A percentile compares a stretch with the other conserved stretches of the same genome.
These are phyloP conservation scores for Eumeta japonica DNA, from an alignment of 1,140 invertebrate species.

Conservation along the genomic window DNA sequence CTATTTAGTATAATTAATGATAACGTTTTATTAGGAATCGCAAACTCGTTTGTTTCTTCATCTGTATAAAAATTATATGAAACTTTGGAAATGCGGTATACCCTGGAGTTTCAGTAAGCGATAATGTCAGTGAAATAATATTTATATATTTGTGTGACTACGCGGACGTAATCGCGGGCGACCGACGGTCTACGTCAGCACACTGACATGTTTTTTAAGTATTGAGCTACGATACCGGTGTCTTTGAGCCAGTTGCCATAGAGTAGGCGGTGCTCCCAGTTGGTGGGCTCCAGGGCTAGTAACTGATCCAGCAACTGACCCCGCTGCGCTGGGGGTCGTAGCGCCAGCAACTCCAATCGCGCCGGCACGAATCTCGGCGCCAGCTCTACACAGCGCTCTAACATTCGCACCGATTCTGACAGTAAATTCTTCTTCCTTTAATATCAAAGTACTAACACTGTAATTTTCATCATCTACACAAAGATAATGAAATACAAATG, in stretches of 20 bases:
- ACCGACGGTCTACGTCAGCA: no score
- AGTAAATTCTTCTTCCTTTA: constrained; percentile 67
- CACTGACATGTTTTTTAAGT: no score
- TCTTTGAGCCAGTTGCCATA: constrained; percentile 62
- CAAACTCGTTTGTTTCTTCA: no score
- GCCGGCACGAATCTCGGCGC: constrained; percentile 69
- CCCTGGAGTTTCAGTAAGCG: no score
- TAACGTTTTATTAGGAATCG: no score
- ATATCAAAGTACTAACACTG: constrained; percentile 7
- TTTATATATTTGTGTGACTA: no score
- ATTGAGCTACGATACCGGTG: no score
- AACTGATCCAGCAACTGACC: constrained; percentile 60
- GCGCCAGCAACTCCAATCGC: constrained; percentile 64
- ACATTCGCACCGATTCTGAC: constrained; percentile 64
- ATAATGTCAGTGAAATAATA: no score
- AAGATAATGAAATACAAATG: background rate
- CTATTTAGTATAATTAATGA: no score
- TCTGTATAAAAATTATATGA: no score
- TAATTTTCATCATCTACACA: background rate
- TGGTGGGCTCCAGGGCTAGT: constrained; percentile 57
- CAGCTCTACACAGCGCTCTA: constrained; percentile 65
- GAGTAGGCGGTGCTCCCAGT: constrained; percentile 61
- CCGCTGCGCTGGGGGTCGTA: constrained; percentile 57
- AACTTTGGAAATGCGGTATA: no score
- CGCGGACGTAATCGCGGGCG: no score